Conservation (phyloP, 2,797 vertebrate species). For the Dallia pectoralis region DNA sequence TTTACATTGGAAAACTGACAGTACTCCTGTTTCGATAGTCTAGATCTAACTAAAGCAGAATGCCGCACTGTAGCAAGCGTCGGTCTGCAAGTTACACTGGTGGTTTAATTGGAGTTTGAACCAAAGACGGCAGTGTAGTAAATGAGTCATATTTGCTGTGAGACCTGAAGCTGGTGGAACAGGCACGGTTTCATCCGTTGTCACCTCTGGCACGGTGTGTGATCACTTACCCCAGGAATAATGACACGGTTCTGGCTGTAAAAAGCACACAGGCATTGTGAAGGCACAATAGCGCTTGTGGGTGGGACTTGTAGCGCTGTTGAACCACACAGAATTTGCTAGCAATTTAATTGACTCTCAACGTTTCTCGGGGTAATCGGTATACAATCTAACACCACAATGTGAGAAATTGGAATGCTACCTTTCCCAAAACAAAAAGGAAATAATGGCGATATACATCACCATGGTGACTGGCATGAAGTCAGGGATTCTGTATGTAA, state of each 20-base stretch:
- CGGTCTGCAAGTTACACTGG: background rate
- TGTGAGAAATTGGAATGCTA: too few species aligned
- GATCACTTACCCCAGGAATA: background rate
- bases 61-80: background rate
- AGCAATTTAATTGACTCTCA: too few species aligned
- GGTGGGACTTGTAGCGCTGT: background rate
- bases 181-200: background rate
- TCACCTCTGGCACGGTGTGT: background rate
- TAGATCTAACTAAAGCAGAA: background rate
- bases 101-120: conserved; percentile 51
- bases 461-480: too few species aligned
- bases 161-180: background rate
- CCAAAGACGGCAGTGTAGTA: background rate
- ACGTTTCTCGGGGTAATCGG: too few species aligned
- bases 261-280: too few species aligned
- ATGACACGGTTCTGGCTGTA: background rate
- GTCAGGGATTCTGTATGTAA: too few species aligned
- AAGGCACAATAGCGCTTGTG: background rate
- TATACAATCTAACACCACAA: too few species aligned
- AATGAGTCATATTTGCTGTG: background rate
- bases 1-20: background rate
- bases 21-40: background rate
- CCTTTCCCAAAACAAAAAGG: too few species aligned
- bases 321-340: too few species aligned
- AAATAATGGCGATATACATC: too few species aligned